Conservation (phyloP, 1,140 invertebrate genomes). For the Drosophila obscura region DNA sequence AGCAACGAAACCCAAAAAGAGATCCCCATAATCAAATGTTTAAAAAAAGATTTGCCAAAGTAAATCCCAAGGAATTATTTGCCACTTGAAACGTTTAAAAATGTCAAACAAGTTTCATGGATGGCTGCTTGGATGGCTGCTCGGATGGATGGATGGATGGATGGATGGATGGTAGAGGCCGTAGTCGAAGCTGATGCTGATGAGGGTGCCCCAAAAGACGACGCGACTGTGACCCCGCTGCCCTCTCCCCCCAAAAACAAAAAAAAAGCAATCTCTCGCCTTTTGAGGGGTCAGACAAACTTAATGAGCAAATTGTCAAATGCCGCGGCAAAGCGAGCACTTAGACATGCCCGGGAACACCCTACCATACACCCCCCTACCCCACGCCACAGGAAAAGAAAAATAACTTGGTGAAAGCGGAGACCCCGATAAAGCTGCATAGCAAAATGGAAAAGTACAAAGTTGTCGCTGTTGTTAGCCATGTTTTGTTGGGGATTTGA, state of each 20-base stretch:
- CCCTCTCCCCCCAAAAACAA: neutral
- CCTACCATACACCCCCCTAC: conserved; percentile 21
- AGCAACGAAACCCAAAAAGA: neutral
- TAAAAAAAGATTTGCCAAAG: conserved; percentile 79
- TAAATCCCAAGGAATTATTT: conserved; percentile 83
- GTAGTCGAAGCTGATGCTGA: conserved; percentile 56
- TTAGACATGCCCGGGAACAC: conserved; percentile 69
- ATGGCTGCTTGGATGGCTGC: neutral
- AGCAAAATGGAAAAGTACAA: conserved; percentile 40
- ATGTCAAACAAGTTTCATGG: conserved; percentile 70
- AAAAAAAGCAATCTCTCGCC: neutral
- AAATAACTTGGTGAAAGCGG: conserved; percentile 68
- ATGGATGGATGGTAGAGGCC: conserved; percentile 1
- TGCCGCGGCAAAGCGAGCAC: conserved; percentile 78
- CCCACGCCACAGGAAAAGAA: conserved; percentile 34
- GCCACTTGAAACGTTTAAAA: conserved; percentile 83
- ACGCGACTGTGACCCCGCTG: conserved; percentile 13
- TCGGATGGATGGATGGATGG: neutral
- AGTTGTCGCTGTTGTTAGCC: conserved; percentile 66
- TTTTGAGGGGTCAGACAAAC: conserved; percentile 74
- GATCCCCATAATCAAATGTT: conserved; percentile 72
- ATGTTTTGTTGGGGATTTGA: conserved; percentile 75
- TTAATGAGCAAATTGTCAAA: conserved; percentile 84
- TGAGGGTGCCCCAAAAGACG: conserved; percentile 55
- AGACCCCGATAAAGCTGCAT: too few relatives aligned